phyloP scores from a whole-genome alignment of 1,140 invertebrate genomes.

The Drosophila gunungcola region DNA sequence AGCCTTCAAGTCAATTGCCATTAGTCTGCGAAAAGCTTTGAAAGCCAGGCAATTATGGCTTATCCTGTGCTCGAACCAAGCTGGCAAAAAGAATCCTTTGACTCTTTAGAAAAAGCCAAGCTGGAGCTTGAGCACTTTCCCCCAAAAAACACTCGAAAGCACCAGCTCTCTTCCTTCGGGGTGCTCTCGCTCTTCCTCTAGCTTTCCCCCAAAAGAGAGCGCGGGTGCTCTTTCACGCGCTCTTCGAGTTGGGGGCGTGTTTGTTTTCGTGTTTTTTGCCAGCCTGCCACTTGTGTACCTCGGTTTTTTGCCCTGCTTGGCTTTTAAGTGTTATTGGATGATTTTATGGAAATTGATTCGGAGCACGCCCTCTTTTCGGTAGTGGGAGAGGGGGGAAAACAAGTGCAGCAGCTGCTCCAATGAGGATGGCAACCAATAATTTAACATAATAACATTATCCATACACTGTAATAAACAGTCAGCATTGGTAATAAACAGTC shows the following conservation, averaged over 20 bases:
- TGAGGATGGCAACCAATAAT: slow-evolving; percentile 40
- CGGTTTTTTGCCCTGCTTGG: slow-evolving; percentile 27
- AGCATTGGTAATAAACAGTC: too few species aligned
- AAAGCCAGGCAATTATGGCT: slow-evolving; percentile 61
- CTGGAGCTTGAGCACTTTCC: slow-evolving; percentile 31
- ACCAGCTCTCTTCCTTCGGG: slow-evolving; percentile 35
- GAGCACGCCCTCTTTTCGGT: slow-evolving; percentile 61
- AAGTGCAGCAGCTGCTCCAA: slow-evolving; percentile 59
- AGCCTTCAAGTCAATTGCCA: slow-evolving; percentile 26
- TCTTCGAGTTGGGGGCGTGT: slow-evolving; percentile 73
- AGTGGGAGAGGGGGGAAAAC: slow-evolving; percentile 12
- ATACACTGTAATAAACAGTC: slow-evolving; percentile 22
- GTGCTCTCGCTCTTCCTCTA: slow-evolving; percentile 18
- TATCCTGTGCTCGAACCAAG: slow-evolving; percentile 74
- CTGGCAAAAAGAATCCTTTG: slow-evolving; percentile 60
- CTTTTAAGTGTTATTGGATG: slow-evolving; percentile 80
- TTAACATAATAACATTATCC: slow-evolving; percentile 59
- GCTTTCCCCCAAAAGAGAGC: slow-evolving; percentile 21
- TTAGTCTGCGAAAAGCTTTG: slow-evolving; percentile 48
- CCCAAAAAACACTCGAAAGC: slow-evolving; percentile 47
- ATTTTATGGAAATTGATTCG: slow-evolving; percentile 80
- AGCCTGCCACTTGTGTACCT: slow-evolving; percentile 31
- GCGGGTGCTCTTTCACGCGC: slow-evolving; percentile 25
- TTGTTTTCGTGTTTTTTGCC: slow-evolving; percentile 73
- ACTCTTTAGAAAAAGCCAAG: slow-evolving; percentile 33